Evolutionary conservation across 1,140 invertebrate genomes (phyloP).

Genomic region (Subanguina moxae): DNA sequence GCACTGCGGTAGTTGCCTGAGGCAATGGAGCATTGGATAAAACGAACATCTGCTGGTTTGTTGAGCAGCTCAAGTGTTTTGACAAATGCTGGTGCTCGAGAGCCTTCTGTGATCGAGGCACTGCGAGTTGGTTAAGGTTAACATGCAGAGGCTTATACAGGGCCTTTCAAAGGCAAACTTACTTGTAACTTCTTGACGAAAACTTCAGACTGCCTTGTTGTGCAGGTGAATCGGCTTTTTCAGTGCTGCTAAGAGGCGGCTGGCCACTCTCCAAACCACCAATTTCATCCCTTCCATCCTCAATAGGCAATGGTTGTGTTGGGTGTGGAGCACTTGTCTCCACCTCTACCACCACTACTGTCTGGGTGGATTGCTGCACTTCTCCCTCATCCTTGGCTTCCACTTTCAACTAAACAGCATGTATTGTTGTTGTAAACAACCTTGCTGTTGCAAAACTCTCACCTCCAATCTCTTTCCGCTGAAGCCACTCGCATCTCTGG

Average conservation of each 20-base stretch:
- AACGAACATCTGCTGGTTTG: slow-evolving; percentile 54
- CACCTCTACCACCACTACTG: slow-evolving; percentile 48
- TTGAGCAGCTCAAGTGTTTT: slow-evolving; percentile 47
- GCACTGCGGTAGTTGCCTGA: slow-evolving; percentile 50
- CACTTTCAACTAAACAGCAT: slow-evolving; percentile 33
- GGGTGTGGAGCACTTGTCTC: slow-evolving; percentile 19
- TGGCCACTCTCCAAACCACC: slow-evolving; percentile 24
- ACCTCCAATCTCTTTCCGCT: slow-evolving; percentile 47
- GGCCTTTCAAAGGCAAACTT: slow-evolving; percentile 10
- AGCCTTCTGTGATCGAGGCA: slow-evolving; percentile 48
- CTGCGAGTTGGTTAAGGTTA: slow-evolving; percentile 26
- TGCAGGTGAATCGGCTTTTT: slow-evolving; percentile 8
- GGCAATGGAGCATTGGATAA: slow-evolving; percentile 54
- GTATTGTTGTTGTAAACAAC: neutral
- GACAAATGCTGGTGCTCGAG: slow-evolving; percentile 51
- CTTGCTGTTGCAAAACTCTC: slow-evolving; percentile 24
- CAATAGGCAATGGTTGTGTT: neutral
- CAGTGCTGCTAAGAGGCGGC: slow-evolving; percentile 6
- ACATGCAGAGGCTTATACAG: neutral
- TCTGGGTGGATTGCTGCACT: slow-evolving; percentile 39
- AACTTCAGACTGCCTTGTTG: slow-evolving; percentile 42
- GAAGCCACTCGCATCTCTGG: slow-evolving; percentile 33
- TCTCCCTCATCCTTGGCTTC: slow-evolving; percentile 52
- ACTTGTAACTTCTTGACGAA: slow-evolving; percentile 52
- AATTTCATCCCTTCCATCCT: neutral